A percentile compares a stretch with the other conserved stretches of the same genome.
Conservation (phyloP, 2,113 vertebrate genomes). For the Plecotus auritus region DNA sequence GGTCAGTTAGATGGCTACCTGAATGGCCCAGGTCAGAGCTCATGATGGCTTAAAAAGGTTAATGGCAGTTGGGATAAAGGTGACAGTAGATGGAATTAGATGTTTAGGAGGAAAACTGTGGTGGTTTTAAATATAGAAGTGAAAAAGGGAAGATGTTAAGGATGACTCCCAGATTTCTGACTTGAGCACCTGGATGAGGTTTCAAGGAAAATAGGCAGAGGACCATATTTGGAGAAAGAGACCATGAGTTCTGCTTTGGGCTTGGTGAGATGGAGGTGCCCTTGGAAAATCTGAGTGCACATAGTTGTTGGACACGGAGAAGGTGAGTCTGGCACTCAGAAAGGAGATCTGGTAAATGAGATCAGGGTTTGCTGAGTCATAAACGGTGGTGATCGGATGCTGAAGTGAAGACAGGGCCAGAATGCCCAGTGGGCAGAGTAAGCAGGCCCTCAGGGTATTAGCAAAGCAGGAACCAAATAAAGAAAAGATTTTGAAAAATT, state of each 20-base stretch:
- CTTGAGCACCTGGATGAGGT: neutral
- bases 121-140: neutral
- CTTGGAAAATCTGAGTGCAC: fast-evolving
- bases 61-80: no score
- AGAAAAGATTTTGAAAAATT: neutral
- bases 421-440: neutral
- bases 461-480: neutral
- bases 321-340: neutral
- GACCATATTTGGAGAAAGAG: neutral
- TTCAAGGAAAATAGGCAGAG: neutral
- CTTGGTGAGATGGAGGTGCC: fast-evolving
- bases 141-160: neutral
- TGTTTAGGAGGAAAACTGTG: neutral
- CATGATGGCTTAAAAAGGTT: fast-evolving
- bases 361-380: no score
- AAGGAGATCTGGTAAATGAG: neutral
- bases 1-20: fast-evolving
- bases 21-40: no score
- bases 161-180: neutral
- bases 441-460: neutral
- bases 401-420: neutral
- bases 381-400: no score
- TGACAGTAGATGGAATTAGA: neutral
- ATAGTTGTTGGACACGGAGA: neutral
- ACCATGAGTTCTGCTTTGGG: neutral